A percentile compares a stretch with the other conserved stretches of the same genome.
These are phyloP conservation scores for Zosterops lateralis DNA, from an alignment of 2,113 vertebrate species.

Conservation along the genomic window DNA sequence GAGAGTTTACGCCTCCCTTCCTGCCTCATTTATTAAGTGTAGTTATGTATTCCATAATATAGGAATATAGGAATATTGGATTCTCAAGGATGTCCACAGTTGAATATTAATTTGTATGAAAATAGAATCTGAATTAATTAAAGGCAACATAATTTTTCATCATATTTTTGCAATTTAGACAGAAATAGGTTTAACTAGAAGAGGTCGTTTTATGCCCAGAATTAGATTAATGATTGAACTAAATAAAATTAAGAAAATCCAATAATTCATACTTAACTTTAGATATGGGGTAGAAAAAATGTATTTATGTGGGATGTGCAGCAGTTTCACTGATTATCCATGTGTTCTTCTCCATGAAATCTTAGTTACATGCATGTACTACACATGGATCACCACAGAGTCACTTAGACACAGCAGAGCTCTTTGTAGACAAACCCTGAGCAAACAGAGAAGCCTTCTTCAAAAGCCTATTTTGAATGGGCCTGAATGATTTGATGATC, in stretches of 20 bases:
- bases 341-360: background rate
- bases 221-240: background rate
- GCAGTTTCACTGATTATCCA: background rate
- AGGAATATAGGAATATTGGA: background rate
- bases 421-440: background rate
- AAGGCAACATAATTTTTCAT: background rate
- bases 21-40: background rate
- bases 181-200: background rate
- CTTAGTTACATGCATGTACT: background rate
- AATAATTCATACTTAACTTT: background rate
- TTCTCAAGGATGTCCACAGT: background rate
- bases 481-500: background rate
- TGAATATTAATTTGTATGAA: background rate
- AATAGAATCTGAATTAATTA: background rate
- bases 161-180: background rate
- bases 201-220: background rate
- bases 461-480: background rate
- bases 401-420: background rate
- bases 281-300: background rate
- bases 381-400: background rate
- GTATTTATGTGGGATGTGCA: background rate
- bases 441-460: background rate
- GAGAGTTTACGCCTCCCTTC: background rate
- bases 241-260: background rate
- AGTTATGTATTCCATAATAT: background rate